Conservation (phyloP, 1,140 invertebrate genomes). For the Heliconius eleuchia region DNA sequence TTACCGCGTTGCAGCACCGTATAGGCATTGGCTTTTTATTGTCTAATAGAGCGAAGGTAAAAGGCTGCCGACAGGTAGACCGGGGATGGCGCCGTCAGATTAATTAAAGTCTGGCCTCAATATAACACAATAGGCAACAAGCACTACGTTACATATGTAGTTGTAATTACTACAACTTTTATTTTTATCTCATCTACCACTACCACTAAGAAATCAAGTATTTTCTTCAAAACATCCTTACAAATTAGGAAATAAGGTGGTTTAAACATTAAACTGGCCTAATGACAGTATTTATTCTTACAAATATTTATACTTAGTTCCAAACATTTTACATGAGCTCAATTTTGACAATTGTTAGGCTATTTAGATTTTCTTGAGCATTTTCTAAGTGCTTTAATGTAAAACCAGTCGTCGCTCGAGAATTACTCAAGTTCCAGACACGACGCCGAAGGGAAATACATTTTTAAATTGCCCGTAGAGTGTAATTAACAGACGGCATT, state of each 20-base stretch:
- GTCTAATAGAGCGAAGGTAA: conserved; percentile 71
- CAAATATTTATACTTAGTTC: neutral
- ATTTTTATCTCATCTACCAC: neutral
- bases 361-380: neutral
- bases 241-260: too few relatives aligned
- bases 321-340: neutral
- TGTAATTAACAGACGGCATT: conserved; percentile 43
- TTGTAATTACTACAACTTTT: neutral
- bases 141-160: neutral
- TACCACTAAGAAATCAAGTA: neutral
- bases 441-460: conserved; percentile 31
- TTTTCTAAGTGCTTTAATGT: conserved; percentile 2
- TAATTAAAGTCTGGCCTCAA: conserved; percentile 55
- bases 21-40: conserved; percentile 77
- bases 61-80: conserved; percentile 71
- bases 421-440: conserved; percentile 24
- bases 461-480: conserved; percentile 36
- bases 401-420: neutral
- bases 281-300: neutral
- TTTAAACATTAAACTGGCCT: neutral
- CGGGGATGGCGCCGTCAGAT: conserved; percentile 65
- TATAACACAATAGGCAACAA: conserved; percentile 8
- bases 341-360: neutral
- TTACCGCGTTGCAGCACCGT: conserved; percentile 59
- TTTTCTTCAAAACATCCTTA: neutral